A percentile compares a stretch with the other conserved stretches of the same genome.
Evolutionary conservation across 2,888 invertebrate species (phyloP).

Genomic region (Drosophila vallismaia): DNA sequence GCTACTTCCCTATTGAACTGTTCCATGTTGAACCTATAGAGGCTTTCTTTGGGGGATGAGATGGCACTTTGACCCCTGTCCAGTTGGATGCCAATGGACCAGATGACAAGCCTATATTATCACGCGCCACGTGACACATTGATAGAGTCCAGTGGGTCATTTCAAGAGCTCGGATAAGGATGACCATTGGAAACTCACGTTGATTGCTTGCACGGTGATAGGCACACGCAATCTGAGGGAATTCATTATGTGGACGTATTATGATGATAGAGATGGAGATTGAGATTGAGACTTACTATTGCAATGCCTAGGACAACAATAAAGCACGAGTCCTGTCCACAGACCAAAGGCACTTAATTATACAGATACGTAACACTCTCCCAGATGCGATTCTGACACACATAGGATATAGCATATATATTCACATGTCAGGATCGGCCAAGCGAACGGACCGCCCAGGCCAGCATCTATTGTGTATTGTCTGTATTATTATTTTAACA

Average conservation of each 20-base stretch:
- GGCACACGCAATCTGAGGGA: slow-evolving; percentile 32
- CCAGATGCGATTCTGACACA: not conserved
- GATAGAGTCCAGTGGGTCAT: slow-evolving; percentile 37
- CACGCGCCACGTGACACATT: slow-evolving; percentile 71
- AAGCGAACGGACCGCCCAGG: not conserved
- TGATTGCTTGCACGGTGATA: slow-evolving; percentile 14
- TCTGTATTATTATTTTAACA: slow-evolving; percentile 76
- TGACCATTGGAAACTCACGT: slow-evolving; percentile 44
- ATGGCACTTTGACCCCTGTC: not conserved
- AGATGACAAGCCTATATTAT: slow-evolving; percentile 54
- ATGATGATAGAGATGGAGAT: slow-evolving; percentile 36
- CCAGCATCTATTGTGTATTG: slow-evolving; percentile 47
- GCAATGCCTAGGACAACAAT: slow-evolving; percentile 30
- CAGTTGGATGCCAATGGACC: slow-evolving; percentile 23
- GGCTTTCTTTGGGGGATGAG: not conserved
- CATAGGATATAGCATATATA: not conserved
- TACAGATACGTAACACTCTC: slow-evolving; percentile 31
- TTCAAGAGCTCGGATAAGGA: slow-evolving; percentile 11
- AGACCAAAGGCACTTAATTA: slow-evolving; percentile 50
- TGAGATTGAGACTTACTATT: slow-evolving; percentile 15
- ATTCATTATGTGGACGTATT: slow-evolving; percentile 41
- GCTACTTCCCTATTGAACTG: too few species aligned
- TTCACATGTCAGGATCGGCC: slow-evolving; percentile 39
- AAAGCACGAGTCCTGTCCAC: slow-evolving; percentile 22
- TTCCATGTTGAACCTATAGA: too few species aligned